Evolutionary conservation across 2,888 invertebrate species (phyloP).

Genomic region (Cheilosia vulpina): DNA sequence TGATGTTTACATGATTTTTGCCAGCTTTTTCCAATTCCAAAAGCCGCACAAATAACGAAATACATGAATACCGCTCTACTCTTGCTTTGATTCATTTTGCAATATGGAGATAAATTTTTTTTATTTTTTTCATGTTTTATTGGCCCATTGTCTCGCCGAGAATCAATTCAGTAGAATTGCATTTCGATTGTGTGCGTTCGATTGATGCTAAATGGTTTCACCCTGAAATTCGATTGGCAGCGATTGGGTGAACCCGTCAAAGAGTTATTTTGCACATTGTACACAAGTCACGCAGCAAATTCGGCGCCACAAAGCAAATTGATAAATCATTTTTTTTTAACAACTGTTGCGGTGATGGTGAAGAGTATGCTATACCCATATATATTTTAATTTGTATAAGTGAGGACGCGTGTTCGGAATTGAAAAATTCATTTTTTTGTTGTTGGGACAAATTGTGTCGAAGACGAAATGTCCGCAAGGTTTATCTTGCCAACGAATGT

Average conservation of each 20-base stretch:
- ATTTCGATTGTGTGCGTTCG: slow-evolving; percentile 25
- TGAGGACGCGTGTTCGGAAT: no score
- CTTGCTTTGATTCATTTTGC: slow-evolving; percentile 22
- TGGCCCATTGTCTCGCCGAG: slow-evolving; percentile 11
- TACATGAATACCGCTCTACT: background rate
- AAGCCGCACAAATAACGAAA: background rate
- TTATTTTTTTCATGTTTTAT: background rate
- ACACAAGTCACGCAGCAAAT: slow-evolving; percentile 8
- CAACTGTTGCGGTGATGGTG: background rate
- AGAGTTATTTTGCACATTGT: slow-evolving; percentile 1
- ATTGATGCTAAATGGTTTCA: slow-evolving; percentile 68
- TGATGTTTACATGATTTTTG: background rate
- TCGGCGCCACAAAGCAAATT: slow-evolving; percentile 17
- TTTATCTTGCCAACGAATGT: no score
- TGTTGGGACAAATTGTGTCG: no score
- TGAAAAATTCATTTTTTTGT: no score
- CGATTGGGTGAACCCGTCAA: slow-evolving; percentile 23
- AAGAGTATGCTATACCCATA: no score
- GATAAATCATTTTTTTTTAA: slow-evolving; percentile 1
- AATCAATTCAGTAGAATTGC: slow-evolving; percentile 53
- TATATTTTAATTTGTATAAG: no score
- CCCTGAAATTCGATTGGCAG: slow-evolving; percentile 65
- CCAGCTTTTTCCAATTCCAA: background rate
- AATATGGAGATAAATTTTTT: slow-evolving; percentile 12
- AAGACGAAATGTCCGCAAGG: no score